A percentile compares a stretch with the other conserved stretches of the same genome.
Conservation (phyloP, 2,888 invertebrate species). For the Ormyrus thymus region DNA sequence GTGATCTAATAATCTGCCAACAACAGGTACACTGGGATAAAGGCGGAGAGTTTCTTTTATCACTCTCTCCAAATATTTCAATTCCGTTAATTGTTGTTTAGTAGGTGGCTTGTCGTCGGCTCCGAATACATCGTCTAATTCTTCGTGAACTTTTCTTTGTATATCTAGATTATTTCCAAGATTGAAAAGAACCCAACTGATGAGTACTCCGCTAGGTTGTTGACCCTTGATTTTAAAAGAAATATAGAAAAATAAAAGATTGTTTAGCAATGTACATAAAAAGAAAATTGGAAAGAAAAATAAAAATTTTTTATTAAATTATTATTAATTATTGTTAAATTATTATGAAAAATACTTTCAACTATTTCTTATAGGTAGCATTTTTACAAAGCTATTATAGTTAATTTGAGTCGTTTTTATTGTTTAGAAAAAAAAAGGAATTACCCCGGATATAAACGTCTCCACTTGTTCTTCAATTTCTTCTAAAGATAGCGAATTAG, state of each 20-base stretch:
- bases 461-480: conserved; percentile 75
- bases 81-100: conserved; percentile 68
- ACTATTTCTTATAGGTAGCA: too few relatives aligned
- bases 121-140: conserved; percentile 73
- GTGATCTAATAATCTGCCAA: conserved; percentile 74
- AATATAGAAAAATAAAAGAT: background rate
- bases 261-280: background rate
- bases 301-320: background rate
- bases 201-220: conserved; percentile 77
- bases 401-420: background rate
- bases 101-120: conserved; percentile 63
- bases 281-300: background rate
- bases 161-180: conserved; percentile 75
- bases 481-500: conserved; percentile 18
- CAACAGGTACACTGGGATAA: conserved; percentile 77
- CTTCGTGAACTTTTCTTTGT: conserved; percentile 75
- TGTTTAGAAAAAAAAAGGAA: conserved; percentile 4
- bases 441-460: conserved; percentile 84
- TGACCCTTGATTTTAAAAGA: conserved; percentile 70
- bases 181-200: conserved; percentile 76
- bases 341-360: background rate
- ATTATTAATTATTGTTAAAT: background rate
- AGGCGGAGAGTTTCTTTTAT: conserved; percentile 79
- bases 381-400: too few relatives aligned
- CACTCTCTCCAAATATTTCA: conserved; percentile 78